A percentile compares a stretch with the other conserved stretches of the same genome.
phyloP scores from a whole-genome alignment of 2,113 vertebrate genomes.

The Campylomormyrus numenius region DNA sequence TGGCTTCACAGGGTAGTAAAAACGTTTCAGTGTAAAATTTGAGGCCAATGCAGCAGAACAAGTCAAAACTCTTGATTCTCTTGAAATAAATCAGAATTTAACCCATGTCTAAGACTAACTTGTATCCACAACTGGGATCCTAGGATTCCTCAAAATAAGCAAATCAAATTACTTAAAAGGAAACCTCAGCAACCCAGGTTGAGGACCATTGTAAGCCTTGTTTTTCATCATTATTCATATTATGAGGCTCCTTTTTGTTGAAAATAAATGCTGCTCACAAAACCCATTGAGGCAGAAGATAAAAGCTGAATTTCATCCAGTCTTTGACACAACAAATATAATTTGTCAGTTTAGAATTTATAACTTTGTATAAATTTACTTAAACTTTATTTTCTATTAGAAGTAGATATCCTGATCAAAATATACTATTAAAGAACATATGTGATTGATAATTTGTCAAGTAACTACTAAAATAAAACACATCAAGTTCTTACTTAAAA shows the following conservation, averaged over 20 bases:
- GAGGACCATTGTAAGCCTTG: constrained; percentile 32
- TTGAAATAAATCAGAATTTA: constrained; percentile 67
- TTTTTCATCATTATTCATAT: constrained; percentile 61
- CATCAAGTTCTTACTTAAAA: neutral
- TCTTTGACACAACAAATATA: constrained; percentile 34
- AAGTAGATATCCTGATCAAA: neutral
- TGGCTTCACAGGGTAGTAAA: constrained; percentile 50
- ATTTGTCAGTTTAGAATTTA: constrained; percentile 6
- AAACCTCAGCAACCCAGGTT: constrained; percentile 51
- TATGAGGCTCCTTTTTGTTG: constrained; percentile 46
- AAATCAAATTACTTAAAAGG: constrained; percentile 52
- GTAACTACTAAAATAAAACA: neutral
- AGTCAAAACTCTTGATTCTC: constrained; percentile 60
- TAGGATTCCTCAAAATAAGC: constrained; percentile 42
- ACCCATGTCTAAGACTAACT: constrained; percentile 51
- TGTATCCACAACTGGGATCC: constrained; percentile 60
- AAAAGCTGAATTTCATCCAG: constrained; percentile 49
- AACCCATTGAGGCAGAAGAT: constrained; percentile 31
- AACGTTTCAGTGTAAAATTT: constrained; percentile 45
- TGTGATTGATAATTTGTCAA: neutral
- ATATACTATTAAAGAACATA: neutral
- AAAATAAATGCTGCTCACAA: constrained; percentile 54
- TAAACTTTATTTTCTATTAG: neutral
- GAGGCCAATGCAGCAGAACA: constrained; percentile 44
- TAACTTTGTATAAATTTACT: neutral